Conservation (phyloP, 2,113 vertebrate genomes). For the Stigmatopora argus region DNA sequence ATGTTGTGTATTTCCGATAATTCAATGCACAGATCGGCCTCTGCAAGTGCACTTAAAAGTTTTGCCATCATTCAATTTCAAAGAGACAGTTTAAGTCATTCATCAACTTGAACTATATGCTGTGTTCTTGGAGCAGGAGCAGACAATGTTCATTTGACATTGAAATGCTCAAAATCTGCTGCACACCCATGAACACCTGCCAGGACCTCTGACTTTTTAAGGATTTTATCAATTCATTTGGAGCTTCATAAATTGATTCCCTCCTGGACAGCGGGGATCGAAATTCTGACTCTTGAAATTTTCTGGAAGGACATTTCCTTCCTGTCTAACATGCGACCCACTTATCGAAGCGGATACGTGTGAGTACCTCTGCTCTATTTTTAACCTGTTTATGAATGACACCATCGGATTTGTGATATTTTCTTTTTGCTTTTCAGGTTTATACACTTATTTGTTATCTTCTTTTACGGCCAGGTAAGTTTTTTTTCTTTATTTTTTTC, state of each 20-base stretch:
- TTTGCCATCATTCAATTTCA: neutral
- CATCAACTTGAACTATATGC: neutral
- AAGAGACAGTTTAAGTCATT: neutral
- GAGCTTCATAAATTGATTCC: slow-evolving; percentile 14
- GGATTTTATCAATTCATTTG: slow-evolving; percentile 33
- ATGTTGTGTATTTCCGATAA: slow-evolving; percentile 20
- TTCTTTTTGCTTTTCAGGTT: slow-evolving; percentile 72
- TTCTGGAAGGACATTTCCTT: slow-evolving; percentile 22
- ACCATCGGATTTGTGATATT: neutral
- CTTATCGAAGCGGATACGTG: slow-evolving; percentile 68
- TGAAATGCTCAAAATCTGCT: slow-evolving; percentile 7
- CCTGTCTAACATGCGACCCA: slow-evolving; percentile 63
- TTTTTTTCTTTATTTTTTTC: neutral
- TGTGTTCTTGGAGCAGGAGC: neutral
- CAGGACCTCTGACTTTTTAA: slow-evolving; percentile 25
- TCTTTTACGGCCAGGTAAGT: slow-evolving; percentile 92
- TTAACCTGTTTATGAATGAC: neutral
- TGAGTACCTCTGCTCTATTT: slow-evolving; percentile 48
- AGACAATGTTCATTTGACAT: slow-evolving; percentile 10
- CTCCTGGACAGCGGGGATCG: neutral
- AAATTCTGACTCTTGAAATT: slow-evolving; percentile 13
- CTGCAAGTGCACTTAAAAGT: slow-evolving; percentile 53
- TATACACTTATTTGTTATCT: slow-evolving; percentile 88
- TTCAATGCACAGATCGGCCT: slow-evolving; percentile 23
- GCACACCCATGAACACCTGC: slow-evolving; percentile 4